These are phyloP conservation scores for Amphiprion percula DNA, from an alignment of 2,113 vertebrate genomes.

Conservation along the genomic window DNA sequence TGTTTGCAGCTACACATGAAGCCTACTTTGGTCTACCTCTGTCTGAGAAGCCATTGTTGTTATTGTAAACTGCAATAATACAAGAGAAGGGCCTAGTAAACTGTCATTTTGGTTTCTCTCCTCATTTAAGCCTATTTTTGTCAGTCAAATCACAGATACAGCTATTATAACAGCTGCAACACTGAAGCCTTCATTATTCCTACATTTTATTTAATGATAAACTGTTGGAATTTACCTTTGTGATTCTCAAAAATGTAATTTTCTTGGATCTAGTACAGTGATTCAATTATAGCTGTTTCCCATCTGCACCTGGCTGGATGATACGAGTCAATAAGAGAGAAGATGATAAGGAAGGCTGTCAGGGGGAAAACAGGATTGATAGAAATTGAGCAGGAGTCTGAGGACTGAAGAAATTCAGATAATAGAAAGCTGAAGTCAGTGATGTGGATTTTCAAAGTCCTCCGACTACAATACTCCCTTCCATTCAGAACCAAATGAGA, in stretches of 20 bases:
- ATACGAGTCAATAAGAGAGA: slow-evolving; percentile 13
- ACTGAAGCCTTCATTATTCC: background rate
- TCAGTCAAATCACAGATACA: no score
- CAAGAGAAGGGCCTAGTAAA: no score
- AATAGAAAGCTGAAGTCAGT: slow-evolving; percentile 20
- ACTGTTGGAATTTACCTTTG: background rate
- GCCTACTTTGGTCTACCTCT: no score
- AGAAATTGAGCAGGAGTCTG: slow-evolving; percentile 11
- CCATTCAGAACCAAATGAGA: slow-evolving; percentile 42
- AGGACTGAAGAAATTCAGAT: slow-evolving; percentile 13
- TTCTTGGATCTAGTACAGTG: background rate
- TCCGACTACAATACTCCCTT: slow-evolving; percentile 25
- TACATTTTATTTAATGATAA: background rate
- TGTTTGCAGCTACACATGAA: no score
- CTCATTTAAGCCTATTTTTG: no score
- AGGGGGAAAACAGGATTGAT: slow-evolving; percentile 1
- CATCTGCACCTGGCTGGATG: background rate
- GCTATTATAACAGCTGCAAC: background rate
- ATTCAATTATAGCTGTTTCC: background rate
- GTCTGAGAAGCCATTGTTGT: no score
- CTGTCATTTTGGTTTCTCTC: no score
- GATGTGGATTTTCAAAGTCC: slow-evolving; percentile 19
- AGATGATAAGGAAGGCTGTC: slow-evolving; percentile 6
- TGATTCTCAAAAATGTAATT: background rate
- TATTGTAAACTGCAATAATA: no score